Evolutionary conservation across 2,888 invertebrate species (phyloP).

Genomic region (Ceriagrion tenellum): DNA sequence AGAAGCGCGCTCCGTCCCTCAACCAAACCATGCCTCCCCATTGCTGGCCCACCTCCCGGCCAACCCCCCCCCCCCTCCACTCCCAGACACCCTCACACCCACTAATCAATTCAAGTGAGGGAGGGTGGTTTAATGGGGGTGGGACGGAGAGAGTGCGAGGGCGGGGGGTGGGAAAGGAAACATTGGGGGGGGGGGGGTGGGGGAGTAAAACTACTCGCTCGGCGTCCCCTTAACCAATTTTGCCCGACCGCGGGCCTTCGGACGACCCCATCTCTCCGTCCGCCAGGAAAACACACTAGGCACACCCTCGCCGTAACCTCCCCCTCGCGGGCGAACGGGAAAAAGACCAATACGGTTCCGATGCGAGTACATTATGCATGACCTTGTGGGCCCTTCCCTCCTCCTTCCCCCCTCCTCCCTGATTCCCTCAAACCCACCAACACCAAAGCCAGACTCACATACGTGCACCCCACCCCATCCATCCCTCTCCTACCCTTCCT

Average conservation of each 20-base stretch:
- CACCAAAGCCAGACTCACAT: background rate
- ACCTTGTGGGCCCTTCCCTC: background rate
- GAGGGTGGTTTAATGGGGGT: background rate
- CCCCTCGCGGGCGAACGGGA: background rate
- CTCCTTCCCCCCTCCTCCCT: background rate
- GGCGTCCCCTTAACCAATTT: background rate
- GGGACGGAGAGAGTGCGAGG: background rate
- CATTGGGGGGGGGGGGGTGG: background rate
- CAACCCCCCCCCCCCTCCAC: background rate
- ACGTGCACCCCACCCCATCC: too few relatives aligned
- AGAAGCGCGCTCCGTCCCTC: background rate
- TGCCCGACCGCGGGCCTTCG: background rate
- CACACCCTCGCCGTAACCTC: background rate
- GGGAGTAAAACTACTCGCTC: background rate
- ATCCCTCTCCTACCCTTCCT: too few relatives aligned
- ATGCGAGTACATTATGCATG: slow-evolving; percentile 26
- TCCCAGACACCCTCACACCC: background rate
- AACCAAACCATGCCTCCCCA: background rate
- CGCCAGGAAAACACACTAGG: background rate
- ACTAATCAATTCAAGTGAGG: background rate
- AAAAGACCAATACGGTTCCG: slow-evolving; percentile 1
- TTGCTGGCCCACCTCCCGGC: background rate
- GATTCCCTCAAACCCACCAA: background rate
- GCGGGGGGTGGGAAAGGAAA: background rate
- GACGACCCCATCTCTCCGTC: background rate